A percentile compares a stretch with the other conserved stretches of the same genome.
These are phyloP conservation scores for Arion vulgaris DNA, from an alignment of 1,140 invertebrate genomes.

Conservation along the genomic window DNA sequence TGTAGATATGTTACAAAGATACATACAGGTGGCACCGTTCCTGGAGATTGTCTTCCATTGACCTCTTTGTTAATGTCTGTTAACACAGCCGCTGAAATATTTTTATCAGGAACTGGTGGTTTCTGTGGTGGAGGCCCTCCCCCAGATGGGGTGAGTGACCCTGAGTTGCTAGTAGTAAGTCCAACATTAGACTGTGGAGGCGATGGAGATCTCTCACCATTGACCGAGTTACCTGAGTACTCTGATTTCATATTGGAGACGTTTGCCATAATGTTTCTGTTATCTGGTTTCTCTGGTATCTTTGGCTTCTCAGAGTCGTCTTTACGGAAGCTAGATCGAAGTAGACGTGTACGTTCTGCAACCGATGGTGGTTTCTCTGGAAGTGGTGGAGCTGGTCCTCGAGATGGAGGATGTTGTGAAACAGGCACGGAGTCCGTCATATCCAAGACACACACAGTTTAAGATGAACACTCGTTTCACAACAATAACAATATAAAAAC, in stretches of 20 bases:
- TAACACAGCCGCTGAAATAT: background rate
- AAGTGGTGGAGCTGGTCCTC: conserved; percentile 59
- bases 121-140: background rate
- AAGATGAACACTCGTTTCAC: background rate
- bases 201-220: conserved; percentile 36
- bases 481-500: too few relatives aligned
- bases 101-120: background rate
- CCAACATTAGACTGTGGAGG: background rate
- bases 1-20: background rate
- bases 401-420: conserved; percentile 19
- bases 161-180: background rate
- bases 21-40: conserved; percentile 11
- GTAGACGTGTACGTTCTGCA: conserved; percentile 59
- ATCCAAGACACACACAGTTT: background rate
- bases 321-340: conserved; percentile 58
- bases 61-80: conserved; percentile 14
- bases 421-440: conserved; percentile 9
- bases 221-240: background rate
- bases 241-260: background rate
- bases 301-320: conserved; percentile 59
- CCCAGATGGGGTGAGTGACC: background rate
- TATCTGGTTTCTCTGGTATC: conserved; percentile 43
- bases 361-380: conserved; percentile 63
- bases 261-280: background rate
- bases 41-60: background rate